phyloP scores from a whole-genome alignment of 1,140 invertebrate species.

The Apis dorsata region DNA sequence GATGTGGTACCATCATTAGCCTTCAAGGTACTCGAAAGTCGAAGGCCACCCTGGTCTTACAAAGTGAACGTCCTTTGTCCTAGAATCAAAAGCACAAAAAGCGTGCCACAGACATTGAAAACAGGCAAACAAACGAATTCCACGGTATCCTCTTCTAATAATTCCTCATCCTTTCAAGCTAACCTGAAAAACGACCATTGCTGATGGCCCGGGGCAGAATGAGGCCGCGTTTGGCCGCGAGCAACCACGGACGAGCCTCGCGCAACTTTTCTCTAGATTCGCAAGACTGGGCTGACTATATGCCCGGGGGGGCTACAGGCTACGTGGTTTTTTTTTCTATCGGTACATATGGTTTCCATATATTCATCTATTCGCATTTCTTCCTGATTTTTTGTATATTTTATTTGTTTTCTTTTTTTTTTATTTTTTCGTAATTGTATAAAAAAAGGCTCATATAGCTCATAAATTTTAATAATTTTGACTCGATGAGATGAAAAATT shows the following conservation, averaged over 20 bases:
- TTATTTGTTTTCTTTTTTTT: conserved; percentile 37
- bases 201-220: conserved; percentile 70
- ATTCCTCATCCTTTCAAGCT: conserved; percentile 51
- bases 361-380: conserved; percentile 64
- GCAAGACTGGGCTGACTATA: conserved; percentile 72
- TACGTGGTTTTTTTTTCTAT: conserved; percentile 74
- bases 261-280: conserved; percentile 73
- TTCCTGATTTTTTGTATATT: conserved; percentile 36
- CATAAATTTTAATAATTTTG: too few relatives aligned
- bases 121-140: conserved; percentile 21
- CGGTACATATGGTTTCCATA: conserved; percentile 73
- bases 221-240: conserved; percentile 70
- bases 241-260: conserved; percentile 72
- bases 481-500: too few relatives aligned
- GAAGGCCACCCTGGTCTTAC: conserved; percentile 71
- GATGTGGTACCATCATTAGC: conserved; percentile 81
- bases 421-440: background rate
- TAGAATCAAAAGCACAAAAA: conserved; percentile 81
- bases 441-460: too few relatives aligned
- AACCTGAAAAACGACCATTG: conserved; percentile 68
- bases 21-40: conserved; percentile 73
- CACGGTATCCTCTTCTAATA: conserved; percentile 22
- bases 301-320: conserved; percentile 70
- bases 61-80: conserved; percentile 79
- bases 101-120: conserved; percentile 77